Evolutionary conservation across 2,797 vertebrate genomes (phyloP), one percentile per base, ranked within the genome.

Genomic region (Chlorospingus flavigularis): DNA sequence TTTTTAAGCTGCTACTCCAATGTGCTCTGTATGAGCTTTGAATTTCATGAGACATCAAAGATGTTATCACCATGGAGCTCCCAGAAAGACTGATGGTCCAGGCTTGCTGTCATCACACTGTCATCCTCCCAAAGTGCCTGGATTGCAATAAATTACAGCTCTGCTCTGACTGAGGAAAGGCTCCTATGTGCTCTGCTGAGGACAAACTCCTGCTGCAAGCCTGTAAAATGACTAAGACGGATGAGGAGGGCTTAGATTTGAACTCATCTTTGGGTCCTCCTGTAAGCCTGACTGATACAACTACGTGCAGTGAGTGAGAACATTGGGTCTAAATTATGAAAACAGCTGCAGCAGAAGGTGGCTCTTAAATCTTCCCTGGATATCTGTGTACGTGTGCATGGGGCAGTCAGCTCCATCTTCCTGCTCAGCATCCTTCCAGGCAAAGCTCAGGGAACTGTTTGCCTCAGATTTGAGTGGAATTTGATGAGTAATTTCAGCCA

Each of bases 41-140:
- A 71, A 57, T 92, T 84, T 94, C 33, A 67, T 26, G 42, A 87
- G 67, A 40, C 45, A 79, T 88, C 86, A 93, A 76, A 95, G 71
- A 79, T 89, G 45, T 82, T 85, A 85, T 91, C 92, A 88, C 77
- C 93, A 74, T 43, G 80, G 86, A 85, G 80, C 83, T 90, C 90
- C 89, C 71, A 73, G 86, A 57, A 93, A 93, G 83, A 96, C 53
- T 63, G 94, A 89, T 95, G 90, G 77, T 42, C 18, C 63, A 71
- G 73, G 33, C 77, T 67, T 57, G 88, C 92, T 95, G 94, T 97
- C 95, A 94, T 85, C 93, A 88, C 85, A 13, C 82, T 95, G 88
- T 89, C 92, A 77, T 86, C 53, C 61, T 65, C 61, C 61, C 53
- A 50, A 88, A 95, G 86, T 82, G 80, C 53, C 70, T 88, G 76